Evolutionary conservation across 2,888 invertebrate species (phyloP), one percentile per base, ranked within the genome.

Genomic region (Dasysyrphus albostriatus): DNA sequence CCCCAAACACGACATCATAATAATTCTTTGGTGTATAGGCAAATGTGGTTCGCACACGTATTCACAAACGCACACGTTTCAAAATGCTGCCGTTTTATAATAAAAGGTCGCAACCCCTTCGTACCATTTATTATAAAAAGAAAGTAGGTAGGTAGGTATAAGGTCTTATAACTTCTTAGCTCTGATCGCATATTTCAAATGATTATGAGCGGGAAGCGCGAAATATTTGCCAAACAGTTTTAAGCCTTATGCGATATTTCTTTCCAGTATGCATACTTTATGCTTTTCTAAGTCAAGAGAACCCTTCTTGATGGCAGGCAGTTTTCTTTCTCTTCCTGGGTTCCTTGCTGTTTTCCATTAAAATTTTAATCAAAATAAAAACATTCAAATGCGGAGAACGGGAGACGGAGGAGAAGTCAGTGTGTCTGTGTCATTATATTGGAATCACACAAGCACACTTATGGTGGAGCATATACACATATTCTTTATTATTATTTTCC

Each of bases 321-420:
- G 8, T 9, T 29, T 44, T 44, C 34, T 61, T 73, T 34, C 37
- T 47, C 19, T 12, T 14, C 49, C 34, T 19, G 12, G 4, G 37
- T 37, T 58, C 19, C 8, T 16, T 65, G 58, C 47, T 65, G 34
- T 67, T 61, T 61, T 78, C 63, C 82, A 82, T 85, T 79, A 70
- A 83, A 78, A 83, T 87, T 87, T 83, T 87, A 87, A 87, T 87
- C 87, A 87, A 75, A 75, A 78, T 78, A 78, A 83, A 83, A 83
- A 79, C 78, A 75, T 82, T 78, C 77, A 63, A 63, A 59, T 78
- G n/a, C 29, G 34, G 51, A 67, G 77, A 51, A 29, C 12, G 54
- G 14, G 3, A 24, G 24, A 24, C 4, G 14, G 3, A 8, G 14
- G 3, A 8, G 9, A 47, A 75, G 69, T 49, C 59, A 59, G 34